phyloP scores from a whole-genome alignment of 2,113 vertebrate species.

The Paracanthobrama guichenoti region DNA sequence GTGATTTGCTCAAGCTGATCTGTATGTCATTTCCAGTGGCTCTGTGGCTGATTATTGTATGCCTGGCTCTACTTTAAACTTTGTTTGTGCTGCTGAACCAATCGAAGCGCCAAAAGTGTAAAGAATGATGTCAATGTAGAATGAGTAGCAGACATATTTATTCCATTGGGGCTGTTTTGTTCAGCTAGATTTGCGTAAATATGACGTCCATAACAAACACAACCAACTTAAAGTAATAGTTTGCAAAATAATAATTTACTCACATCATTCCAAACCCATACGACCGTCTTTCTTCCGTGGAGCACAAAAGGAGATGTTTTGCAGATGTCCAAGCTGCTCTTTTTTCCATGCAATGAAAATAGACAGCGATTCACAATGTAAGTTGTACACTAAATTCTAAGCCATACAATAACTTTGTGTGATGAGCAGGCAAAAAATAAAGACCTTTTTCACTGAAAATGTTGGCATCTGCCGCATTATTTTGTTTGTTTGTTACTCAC shows the following conservation, averaged over 20 bases:
- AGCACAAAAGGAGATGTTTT: not conserved
- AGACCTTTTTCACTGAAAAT: not conserved
- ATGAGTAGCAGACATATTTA: not conserved
- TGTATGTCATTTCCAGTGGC: slow-evolving; percentile 6
- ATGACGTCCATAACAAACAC: not conserved
- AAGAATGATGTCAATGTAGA: not conserved
- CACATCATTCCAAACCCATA: not conserved
- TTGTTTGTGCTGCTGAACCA: slow-evolving; percentile 31
- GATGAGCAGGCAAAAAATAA: not conserved
- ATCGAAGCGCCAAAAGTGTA: not conserved
- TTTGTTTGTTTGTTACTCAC: not conserved
- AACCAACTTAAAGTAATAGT: not conserved
- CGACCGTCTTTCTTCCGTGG: not conserved
- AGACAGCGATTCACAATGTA: not conserved
- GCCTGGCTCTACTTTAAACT: slow-evolving; percentile 29
- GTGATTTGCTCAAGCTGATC: slow-evolving; percentile 8
- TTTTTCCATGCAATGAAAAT: not conserved
- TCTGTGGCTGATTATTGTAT: slow-evolving; percentile 35
- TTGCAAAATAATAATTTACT: not conserved
- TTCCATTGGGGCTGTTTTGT: not conserved
- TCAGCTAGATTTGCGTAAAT: not conserved
- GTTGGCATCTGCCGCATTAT: too few relatives aligned
- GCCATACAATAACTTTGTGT: not conserved
- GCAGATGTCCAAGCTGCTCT: slow-evolving; percentile 2
- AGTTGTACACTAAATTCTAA: not conserved